Conservation (phyloP, 2,888 invertebrate genomes). For the Melanchra persicariae region DNA sequence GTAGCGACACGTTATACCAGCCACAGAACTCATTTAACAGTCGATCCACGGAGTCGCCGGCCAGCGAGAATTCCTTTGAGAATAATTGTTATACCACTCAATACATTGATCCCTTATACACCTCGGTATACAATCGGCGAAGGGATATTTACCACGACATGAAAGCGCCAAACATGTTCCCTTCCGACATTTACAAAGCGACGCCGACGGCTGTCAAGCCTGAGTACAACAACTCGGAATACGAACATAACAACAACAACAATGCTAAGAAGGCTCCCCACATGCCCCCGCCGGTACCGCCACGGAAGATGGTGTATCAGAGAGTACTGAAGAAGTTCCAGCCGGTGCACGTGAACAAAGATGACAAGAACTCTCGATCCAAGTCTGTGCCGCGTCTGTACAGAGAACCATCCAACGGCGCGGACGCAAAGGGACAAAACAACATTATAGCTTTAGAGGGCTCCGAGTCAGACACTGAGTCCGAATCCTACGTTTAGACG, state of each 20-base stretch:
- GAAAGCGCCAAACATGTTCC: constrained; percentile 81
- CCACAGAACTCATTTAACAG: constrained; percentile 86
- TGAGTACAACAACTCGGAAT: constrained; percentile 79
- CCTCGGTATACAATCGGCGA: constrained; percentile 85
- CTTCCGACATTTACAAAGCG: constrained; percentile 88
- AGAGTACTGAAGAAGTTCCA: constrained; percentile 91
- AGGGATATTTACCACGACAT: constrained; percentile 87
- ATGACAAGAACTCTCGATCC: constrained; percentile 88
- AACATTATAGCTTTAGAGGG: constrained; percentile 85
- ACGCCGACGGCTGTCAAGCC: constrained; percentile 88
- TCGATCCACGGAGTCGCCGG: constrained; percentile 86
- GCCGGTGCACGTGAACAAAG: constrained; percentile 92
- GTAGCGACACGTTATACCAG: constrained; percentile 88
- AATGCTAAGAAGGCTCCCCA: constrained; percentile 87
- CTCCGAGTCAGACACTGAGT: constrained; percentile 89
- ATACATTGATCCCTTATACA: constrained; percentile 87
- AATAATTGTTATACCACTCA: constrained; percentile 87
- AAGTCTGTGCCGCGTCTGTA: constrained; percentile 88
- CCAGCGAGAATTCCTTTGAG: constrained; percentile 87
- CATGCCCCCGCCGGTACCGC: constrained; percentile 91
- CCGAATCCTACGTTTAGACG: constrained; percentile 87
- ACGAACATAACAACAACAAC: constrained; percentile 82
- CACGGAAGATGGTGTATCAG: constrained; percentile 89
- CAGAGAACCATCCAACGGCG: constrained; percentile 83
- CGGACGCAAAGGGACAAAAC: constrained; percentile 78